Evolutionary conservation across 2,888 invertebrate species (phyloP), one percentile per base, ranked within the genome.

Genomic region (Ommatoiulus sabulosus): DNA sequence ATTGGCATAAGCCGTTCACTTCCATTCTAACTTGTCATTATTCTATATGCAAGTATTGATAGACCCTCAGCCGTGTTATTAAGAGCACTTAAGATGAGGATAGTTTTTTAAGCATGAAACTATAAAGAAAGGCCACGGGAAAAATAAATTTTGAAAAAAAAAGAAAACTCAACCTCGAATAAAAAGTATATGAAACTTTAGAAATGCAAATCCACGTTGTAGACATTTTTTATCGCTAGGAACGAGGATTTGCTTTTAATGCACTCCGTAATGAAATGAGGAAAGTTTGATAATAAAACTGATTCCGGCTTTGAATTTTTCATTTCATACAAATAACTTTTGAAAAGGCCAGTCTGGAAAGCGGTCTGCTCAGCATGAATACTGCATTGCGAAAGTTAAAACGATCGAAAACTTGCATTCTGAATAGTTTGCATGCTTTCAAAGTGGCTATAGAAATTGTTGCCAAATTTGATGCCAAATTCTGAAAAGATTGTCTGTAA

Each of bases 241-340:
- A 35, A 80, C 80, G 80, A 35, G 80, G 35, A 35, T 80, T 80
- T 80, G 80, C 80, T 80, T 80, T 80, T 80, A 80, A 80, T 80
- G 80, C 35, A 80, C 80, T 80, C 12, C 10, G 7, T 80, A 24
- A 80, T 80, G 80, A 80, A 80, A 80, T 12, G 72, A 12, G 52
- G 12, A 80, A 43, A 80, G 80, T 35, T 80, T 24, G 80, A 15
- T 43, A 80, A 80, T 80, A 43, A 80, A 80, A 35, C 4, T 24
- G 24, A 80, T 80, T 12, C 80, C 12, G 4, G 80, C 35, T 15
- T 72, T 35, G 35, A 35, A 80, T 5, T 7, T 80, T 12, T 20
- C 8, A 72, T 72, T 72, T 72, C 72, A 72, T 24, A 8, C 4
- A 52, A 52, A 20, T 10, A 10, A 3, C 24, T 10, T 10, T 7